Percentiles rank a stretch among this genome's conserved stretches.
Evolutionary conservation across 2,113 vertebrate species (phyloP).

Genomic region (Tyrannus savana): DNA sequence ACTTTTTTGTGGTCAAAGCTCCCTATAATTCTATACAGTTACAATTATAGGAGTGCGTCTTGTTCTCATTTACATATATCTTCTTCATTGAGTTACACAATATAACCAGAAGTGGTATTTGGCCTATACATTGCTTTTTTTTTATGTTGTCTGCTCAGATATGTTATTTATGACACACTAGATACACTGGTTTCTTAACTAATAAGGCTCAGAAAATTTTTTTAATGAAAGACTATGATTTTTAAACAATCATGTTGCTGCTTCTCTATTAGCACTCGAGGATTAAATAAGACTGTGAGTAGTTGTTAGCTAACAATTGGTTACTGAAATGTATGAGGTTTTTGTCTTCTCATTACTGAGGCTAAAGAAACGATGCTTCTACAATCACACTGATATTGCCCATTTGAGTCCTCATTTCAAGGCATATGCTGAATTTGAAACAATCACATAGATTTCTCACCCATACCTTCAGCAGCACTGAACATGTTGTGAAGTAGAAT

Average conservation of each 20-base stretch:
- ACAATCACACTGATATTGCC: neutral
- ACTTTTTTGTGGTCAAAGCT: constrained; percentile 39
- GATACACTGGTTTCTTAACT: constrained; percentile 27
- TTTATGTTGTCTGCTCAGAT: neutral
- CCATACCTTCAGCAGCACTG: constrained; percentile 6
- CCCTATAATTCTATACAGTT: constrained; percentile 19
- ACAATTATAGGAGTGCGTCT: neutral
- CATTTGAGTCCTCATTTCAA: neutral
- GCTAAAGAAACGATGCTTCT: neutral
- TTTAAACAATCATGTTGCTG: neutral
- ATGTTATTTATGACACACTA: constrained; percentile 4
- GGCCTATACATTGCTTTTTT: neutral
- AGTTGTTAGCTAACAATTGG: constrained; percentile 37
- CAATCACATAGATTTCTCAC: constrained; percentile 40
- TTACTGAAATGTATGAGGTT: constrained; percentile 32
- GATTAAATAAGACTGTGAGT: constrained; percentile 38
- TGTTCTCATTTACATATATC: constrained; percentile 51
- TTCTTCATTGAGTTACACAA: constrained; percentile 19
- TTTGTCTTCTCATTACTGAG: constrained; percentile 40
- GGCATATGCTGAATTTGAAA: constrained; percentile 25
- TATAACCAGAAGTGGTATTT: constrained; percentile 25
- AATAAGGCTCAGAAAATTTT: constrained; percentile 17
- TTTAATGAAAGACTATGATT: neutral
- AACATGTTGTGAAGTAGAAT: constrained; percentile 4
- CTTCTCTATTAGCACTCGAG: constrained; percentile 5